Percentiles rank a stretch among this genome's conserved stretches.
Evolutionary conservation across 2,888 invertebrate species (phyloP).

Genomic region (Microctonus hyperodae): DNA sequence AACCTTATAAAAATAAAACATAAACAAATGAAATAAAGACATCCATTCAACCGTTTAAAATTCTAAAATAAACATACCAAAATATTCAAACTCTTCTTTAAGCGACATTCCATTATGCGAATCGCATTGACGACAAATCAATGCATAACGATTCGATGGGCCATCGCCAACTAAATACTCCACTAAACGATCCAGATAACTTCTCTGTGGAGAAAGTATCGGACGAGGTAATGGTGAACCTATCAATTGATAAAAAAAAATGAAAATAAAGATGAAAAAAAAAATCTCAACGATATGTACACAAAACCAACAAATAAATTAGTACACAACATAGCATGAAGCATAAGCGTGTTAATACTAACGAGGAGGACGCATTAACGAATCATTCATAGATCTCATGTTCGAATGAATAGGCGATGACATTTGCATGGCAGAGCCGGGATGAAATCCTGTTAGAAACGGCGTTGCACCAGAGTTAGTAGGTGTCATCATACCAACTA

Average conservation of each 20-base stretch:
- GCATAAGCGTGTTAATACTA: constrained; percentile 41
- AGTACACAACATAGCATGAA: constrained; percentile 6
- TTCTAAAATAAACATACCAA: constrained; percentile 61
- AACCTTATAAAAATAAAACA: constrained; percentile 65
- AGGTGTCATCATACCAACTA: constrained; percentile 34
- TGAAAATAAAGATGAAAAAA: constrained; percentile 6
- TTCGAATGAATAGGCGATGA: constrained; percentile 44
- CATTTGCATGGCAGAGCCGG: constrained; percentile 42
- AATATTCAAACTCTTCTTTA: constrained; percentile 74
- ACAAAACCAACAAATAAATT: constrained; percentile 7
- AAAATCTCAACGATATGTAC: background rate
- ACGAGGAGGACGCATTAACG: constrained; percentile 47
- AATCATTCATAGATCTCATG: constrained; percentile 47
- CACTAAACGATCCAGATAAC: constrained; percentile 86
- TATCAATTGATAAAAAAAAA: constrained; percentile 32
- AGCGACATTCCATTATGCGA: constrained; percentile 92
- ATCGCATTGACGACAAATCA: constrained; percentile 89
- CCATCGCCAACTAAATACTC: constrained; percentile 97
- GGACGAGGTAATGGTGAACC: constrained; percentile 70
- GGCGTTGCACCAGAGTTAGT: constrained; percentile 40
- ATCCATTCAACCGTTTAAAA: background rate
- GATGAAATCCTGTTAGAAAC: constrained; percentile 36
- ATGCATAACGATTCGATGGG: constrained; percentile 91
- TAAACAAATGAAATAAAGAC: background rate
- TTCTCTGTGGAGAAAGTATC: constrained; percentile 76